These are phyloP conservation scores for Drosophila mojavensis DNA, from an alignment of 1,140 invertebrate genomes.

Conservation along the genomic window DNA sequence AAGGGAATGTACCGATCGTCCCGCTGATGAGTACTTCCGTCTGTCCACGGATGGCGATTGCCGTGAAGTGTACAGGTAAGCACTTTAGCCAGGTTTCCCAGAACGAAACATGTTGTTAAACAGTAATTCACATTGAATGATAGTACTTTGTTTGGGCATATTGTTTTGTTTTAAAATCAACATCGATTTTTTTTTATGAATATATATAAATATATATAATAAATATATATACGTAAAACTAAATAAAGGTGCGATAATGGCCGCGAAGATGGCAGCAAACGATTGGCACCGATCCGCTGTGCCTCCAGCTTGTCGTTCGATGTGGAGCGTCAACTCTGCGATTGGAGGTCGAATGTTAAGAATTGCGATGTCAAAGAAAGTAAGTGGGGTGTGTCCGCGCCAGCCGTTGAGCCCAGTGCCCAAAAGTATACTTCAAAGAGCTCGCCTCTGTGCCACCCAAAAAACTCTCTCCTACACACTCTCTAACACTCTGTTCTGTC, in stretches of 20 bases:
- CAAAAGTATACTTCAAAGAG: conserved; percentile 53
- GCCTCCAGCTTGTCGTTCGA: conserved; percentile 96
- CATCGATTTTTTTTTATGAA: conserved; percentile 1
- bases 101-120: conserved; percentile 27
- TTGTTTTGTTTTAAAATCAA: conserved; percentile 30
- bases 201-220: not conserved
- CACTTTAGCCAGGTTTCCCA: not conserved
- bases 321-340: conserved; percentile 96
- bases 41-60: conserved; percentile 93
- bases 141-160: conserved; percentile 17
- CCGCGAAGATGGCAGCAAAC: conserved; percentile 92
- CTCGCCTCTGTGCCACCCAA: conserved; percentile 42
- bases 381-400: conserved; percentile 86
- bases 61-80: conserved; percentile 95
- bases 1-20: conserved; percentile 93
- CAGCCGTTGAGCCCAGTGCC: conserved; percentile 33
- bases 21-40: conserved; percentile 95
- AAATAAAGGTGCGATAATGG: conserved; percentile 93
- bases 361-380: conserved; percentile 96
- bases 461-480: conserved; percentile 27
- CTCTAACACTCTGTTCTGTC: conserved; percentile 38
- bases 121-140: conserved; percentile 2
- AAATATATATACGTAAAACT: conserved; percentile 10
- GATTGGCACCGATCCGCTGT: conserved; percentile 94
- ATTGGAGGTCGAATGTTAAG: conserved; percentile 98